These are phyloP conservation scores for Nixonia krombeini DNA, from an alignment of 1,140 invertebrate genomes.

Conservation along the genomic window DNA sequence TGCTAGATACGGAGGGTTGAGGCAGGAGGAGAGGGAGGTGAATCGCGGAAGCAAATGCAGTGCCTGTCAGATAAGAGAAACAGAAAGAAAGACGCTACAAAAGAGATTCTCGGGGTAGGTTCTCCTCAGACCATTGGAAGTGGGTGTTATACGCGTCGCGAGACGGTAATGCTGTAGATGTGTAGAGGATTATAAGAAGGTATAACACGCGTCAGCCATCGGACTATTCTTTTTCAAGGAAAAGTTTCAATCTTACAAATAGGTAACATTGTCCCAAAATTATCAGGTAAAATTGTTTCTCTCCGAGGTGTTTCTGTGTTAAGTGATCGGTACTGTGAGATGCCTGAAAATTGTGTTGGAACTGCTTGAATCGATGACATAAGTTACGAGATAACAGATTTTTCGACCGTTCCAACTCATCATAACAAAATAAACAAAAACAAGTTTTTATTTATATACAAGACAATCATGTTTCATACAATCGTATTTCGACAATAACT, in stretches of 20 bases:
- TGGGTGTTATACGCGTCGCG: constrained; percentile 45
- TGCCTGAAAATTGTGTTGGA: no score
- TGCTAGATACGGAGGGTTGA: no score
- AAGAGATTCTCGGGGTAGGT: constrained; percentile 33
- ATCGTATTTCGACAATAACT: no score
- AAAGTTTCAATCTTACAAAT: background rate
- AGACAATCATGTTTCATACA: no score
- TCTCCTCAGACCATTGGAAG: constrained; percentile 51
- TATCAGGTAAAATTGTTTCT: no score
- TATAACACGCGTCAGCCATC: constrained; percentile 29
- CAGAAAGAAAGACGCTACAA: constrained; percentile 7
- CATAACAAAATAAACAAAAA: no score
- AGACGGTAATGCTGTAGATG: constrained; percentile 50
- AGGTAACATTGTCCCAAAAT: no score
- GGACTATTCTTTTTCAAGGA: constrained; percentile 1
- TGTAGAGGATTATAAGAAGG: constrained; percentile 34
- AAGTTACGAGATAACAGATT: no score
- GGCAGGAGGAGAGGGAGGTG: constrained; percentile 12
- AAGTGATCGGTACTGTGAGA: no score
- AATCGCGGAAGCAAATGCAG: background rate
- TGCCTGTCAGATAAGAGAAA: constrained; percentile 23
- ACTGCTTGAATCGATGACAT: no score
- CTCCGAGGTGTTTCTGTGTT: background rate
- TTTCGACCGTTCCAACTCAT: no score
- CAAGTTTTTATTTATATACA: no score